phyloP scores from a whole-genome alignment of 2,113 vertebrate species.

The Etia nguti region DNA sequence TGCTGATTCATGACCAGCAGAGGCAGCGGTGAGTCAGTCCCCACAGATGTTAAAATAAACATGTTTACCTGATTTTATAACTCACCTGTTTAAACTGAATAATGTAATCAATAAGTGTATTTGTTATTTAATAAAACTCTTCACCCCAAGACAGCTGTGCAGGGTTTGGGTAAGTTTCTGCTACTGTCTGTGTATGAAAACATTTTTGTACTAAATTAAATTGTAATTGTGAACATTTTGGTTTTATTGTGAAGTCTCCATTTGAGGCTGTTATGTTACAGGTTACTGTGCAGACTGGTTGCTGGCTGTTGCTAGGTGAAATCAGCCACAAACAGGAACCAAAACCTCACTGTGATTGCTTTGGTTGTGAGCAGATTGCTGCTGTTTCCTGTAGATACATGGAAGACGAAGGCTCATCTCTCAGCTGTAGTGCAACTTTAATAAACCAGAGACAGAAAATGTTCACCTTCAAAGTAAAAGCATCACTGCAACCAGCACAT shows the following conservation, averaged over 20 bases:
- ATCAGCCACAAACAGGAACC: background rate
- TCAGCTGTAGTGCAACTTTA: too few species aligned
- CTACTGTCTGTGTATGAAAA: background rate
- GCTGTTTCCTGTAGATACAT: background rate
- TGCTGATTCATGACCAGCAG: background rate
- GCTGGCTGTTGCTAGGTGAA: background rate
- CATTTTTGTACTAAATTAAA: background rate
- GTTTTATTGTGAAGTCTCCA: background rate
- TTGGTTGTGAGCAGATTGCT: too few species aligned
- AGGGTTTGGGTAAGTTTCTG: background rate
- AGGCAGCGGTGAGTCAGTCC: background rate
- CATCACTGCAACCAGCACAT: too few species aligned
- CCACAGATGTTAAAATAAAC: background rate
- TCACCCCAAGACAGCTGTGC: background rate
- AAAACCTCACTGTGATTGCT: background rate
- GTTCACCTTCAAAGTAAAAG: too few species aligned
- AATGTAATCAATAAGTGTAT: background rate
- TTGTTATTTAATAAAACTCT: background rate
- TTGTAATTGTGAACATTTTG: background rate
- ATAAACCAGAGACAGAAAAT: too few species aligned
- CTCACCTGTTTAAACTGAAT: background rate
- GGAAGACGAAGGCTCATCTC: background rate
- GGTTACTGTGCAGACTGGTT: background rate
- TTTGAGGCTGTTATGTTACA: background rate
- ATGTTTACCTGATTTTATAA: background rate